Conservation (phyloP, 1,140 invertebrate genomes). For the Geopemphigus sp. region DNA sequence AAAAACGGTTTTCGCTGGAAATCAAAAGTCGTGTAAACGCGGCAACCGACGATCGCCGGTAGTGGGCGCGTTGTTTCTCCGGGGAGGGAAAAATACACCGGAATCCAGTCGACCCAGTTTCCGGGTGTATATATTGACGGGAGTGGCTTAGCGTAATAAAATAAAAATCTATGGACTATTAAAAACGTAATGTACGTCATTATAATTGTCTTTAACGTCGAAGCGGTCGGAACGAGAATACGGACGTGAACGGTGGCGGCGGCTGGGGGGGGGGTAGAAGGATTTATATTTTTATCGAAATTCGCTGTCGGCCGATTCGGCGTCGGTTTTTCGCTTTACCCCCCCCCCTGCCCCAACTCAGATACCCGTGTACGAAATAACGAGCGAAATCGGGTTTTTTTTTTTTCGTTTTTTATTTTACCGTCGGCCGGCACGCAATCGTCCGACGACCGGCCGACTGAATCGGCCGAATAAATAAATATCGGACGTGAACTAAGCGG, state of each 20-base stretch:
- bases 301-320: not conserved
- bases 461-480: slow-evolving; percentile 38
- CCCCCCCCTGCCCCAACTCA: no score
- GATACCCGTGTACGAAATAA: no score
- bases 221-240: not conserved
- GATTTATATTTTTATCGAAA: slow-evolving; percentile 14
- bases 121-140: not conserved
- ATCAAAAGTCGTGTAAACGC: not conserved
- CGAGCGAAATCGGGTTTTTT: slow-evolving; percentile 5
- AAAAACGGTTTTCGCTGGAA: slow-evolving; percentile 18
- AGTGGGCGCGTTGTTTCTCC: not conserved
- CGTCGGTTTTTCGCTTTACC: no score
- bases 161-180: not conserved
- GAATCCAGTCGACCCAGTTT: slow-evolving; percentile 41
- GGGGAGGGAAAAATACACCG: not conserved
- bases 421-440: slow-evolving; percentile 22
- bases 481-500: not conserved
- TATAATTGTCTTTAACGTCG: slow-evolving; percentile 27
- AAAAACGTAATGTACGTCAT: no score
- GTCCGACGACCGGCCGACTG: not conserved
- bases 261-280: no score
- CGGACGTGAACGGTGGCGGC: no score
- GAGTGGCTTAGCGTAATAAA: not conserved
- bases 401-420: slow-evolving; percentile 23
- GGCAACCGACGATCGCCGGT: no score